Percentiles rank a stretch among this genome's conserved stretches.
Conservation (phyloP, 92 coral and sea anemone species). For the Heliopora coerulea region DNA sequence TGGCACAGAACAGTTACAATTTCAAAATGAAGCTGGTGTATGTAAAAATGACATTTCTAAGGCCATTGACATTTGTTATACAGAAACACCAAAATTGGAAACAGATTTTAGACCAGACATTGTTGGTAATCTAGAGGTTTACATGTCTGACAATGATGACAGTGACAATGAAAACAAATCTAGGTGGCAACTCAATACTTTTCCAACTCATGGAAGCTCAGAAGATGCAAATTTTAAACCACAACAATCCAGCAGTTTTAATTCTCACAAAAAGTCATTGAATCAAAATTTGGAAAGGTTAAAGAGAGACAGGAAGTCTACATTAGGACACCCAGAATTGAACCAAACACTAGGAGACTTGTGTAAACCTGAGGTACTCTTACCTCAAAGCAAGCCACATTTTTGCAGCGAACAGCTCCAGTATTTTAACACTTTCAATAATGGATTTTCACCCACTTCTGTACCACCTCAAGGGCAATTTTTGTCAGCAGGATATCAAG, state of each 20-base stretch:
- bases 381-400: background rate
- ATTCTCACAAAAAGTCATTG: slow-evolving; percentile 1
- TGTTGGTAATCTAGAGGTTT: background rate
- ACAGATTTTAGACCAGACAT: background rate
- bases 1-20: background rate
- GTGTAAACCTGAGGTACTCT: background rate
- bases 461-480: background rate
- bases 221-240: background rate
- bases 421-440: too few species aligned
- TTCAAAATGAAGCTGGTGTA: background rate
- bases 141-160: background rate
- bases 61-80: background rate
- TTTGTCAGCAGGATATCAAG: slow-evolving; percentile 14
- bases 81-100: background rate
- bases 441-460: too few species aligned
- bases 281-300: background rate
- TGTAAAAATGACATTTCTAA: background rate
- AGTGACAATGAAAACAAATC: background rate
- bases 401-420: background rate
- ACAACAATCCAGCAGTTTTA: background rate
- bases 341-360: background rate
- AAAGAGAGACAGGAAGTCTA: background rate
- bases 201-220: background rate
- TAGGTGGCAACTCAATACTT: background rate
- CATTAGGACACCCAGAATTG: background rate